Evolutionary conservation across 2,113 vertebrate genomes (phyloP).

Genomic region (Chauna torquata): DNA sequence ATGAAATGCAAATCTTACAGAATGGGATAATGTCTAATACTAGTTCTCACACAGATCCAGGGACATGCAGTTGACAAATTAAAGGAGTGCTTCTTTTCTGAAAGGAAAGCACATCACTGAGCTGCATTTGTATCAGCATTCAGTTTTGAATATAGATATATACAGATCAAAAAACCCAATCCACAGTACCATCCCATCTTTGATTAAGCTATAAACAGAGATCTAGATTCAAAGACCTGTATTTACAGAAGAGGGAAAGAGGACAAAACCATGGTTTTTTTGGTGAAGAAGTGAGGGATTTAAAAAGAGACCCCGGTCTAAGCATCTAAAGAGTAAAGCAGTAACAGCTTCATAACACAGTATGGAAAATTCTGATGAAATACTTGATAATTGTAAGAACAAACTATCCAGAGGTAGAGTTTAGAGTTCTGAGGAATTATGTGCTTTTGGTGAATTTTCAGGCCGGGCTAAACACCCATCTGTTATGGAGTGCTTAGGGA

Average conservation of each 20-base stretch:
- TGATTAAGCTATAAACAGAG: slow-evolving; percentile 5
- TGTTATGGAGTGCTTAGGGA: background rate
- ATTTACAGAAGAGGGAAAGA: background rate
- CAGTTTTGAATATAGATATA: background rate
- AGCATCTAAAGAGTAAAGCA: background rate
- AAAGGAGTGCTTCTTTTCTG: background rate
- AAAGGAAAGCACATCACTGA: background rate
- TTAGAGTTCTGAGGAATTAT: background rate
- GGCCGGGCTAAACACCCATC: slow-evolving; percentile 6
- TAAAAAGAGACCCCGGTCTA: background rate
- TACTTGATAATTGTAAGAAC: background rate
- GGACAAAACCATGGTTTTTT: background rate
- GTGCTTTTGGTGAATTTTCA: slow-evolving; percentile 22
- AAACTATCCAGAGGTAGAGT: background rate
- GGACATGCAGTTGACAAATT: rapidly evolving
- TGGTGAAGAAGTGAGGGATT: background rate
- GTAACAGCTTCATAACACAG: background rate
- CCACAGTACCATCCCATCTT: background rate
- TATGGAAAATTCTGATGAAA: background rate
- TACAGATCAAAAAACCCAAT: background rate
- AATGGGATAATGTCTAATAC: background rate
- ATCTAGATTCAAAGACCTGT: background rate
- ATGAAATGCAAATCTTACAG: background rate
- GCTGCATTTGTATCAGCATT: background rate
- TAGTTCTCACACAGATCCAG: background rate